Conservation (phyloP, 2,888 invertebrate species). For the Lasioglossum malachurum region DNA sequence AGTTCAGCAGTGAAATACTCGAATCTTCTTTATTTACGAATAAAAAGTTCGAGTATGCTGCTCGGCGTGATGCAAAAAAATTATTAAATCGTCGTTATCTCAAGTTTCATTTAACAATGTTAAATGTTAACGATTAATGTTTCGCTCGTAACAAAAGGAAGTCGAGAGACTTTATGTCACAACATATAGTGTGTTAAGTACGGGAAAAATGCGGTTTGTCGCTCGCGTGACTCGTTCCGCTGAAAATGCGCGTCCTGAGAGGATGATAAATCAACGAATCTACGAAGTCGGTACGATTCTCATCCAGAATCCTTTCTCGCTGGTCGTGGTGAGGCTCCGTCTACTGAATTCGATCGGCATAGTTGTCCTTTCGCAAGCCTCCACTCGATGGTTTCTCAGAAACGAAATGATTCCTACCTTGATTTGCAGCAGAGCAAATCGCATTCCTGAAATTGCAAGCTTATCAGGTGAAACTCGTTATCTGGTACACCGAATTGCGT, state of each 20-base stretch:
- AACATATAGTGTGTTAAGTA: conserved; percentile 38
- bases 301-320: conserved; percentile 81
- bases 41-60: neutral
- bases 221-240: neutral
- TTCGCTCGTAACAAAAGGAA: neutral
- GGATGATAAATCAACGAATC: neutral
- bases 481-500: neutral
- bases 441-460: conserved; percentile 84
- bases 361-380: conserved; percentile 76
- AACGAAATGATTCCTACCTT: conserved; percentile 86
- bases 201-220: neutral
- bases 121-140: neutral
- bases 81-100: neutral
- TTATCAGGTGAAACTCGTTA: neutral
- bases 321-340: conserved; percentile 80
- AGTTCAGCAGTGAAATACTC: neutral
- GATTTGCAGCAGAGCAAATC: conserved; percentile 86
- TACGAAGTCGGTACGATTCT: conserved; percentile 64
- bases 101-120: neutral
- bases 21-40: neutral
- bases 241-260: neutral
- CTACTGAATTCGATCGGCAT: conserved; percentile 80
- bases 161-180: neutral
- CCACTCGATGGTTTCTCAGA: conserved; percentile 81
- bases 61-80: neutral